phyloP scores from a whole-genome alignment of 2,888 invertebrate genomes.

The Tubiluchus corallicola region DNA sequence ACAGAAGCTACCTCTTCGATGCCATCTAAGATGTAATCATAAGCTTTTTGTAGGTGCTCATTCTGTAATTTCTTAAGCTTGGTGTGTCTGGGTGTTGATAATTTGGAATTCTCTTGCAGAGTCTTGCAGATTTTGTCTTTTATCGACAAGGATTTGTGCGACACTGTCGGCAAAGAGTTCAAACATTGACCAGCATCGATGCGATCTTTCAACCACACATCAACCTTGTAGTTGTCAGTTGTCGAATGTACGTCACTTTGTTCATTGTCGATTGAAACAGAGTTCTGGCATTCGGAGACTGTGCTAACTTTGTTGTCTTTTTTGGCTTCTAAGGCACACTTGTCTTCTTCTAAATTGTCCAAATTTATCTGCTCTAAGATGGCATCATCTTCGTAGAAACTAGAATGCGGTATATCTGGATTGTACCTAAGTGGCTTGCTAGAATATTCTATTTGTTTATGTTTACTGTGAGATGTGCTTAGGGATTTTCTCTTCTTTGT shows the following conservation, averaged over 20 bases:
- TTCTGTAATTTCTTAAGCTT: neutral
- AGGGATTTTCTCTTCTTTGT: no score
- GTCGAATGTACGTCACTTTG: neutral
- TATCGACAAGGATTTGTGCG: neutral
- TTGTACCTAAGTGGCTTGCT: no score
- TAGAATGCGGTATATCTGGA: no score
- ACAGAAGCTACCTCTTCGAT: slow-evolving; percentile 29
- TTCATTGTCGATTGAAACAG: neutral
- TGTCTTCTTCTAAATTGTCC: no score
- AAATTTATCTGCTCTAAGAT: neutral
- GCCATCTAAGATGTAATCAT: no score
- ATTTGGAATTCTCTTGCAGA: neutral
- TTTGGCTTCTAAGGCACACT: no score
- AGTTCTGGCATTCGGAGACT: neutral
- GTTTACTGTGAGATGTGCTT: no score
- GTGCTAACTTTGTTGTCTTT: neutral
- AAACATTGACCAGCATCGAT: no score
- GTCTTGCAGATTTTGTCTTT: neutral
- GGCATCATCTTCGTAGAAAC: neutral
- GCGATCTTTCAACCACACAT: no score
- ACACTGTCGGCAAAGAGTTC: neutral
- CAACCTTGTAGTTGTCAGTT: no score
- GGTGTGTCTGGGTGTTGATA: neutral
- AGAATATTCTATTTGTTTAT: no score
- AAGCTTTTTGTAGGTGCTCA: neutral